Evolutionary conservation across 1,140 invertebrate species (phyloP).

Genomic region (Pentalonia nigronervosa): DNA sequence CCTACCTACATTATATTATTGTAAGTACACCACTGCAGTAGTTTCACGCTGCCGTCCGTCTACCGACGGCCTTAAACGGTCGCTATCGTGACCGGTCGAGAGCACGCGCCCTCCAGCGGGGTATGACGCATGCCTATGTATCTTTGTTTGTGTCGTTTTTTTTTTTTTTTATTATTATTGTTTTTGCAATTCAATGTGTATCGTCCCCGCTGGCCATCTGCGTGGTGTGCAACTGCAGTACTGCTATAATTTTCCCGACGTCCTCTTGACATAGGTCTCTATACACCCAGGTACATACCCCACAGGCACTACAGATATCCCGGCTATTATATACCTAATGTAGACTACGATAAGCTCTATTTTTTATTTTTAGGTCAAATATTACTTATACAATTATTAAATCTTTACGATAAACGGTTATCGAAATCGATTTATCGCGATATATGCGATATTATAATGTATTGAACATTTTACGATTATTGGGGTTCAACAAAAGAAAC

Average conservation of each 20-base stretch:
- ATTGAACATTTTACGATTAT: background rate
- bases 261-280: background rate
- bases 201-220: conserved; percentile 36
- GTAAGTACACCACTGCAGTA: background rate
- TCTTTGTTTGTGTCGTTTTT: too few species aligned
- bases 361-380: background rate
- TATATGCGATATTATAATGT: background rate
- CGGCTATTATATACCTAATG: too few species aligned
- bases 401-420: background rate
- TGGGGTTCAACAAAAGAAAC: background rate
- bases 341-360: background rate
- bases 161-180: too few species aligned
- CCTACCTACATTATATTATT: background rate
- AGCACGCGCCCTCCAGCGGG: conserved; percentile 3
- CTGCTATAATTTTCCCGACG: background rate
- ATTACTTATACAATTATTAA: background rate
- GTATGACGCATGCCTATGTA: background rate
- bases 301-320: background rate
- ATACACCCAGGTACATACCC: background rate
- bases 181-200: conserved; percentile 45
- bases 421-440: background rate
- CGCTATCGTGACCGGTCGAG: conserved; percentile 43
- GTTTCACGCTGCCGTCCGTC: background rate
- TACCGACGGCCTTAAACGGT: background rate
- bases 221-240: background rate